A percentile compares a stretch with the other conserved stretches of the same genome.
phyloP scores from a whole-genome alignment of 2,113 vertebrate species.

The Menidia beryllina region DNA sequence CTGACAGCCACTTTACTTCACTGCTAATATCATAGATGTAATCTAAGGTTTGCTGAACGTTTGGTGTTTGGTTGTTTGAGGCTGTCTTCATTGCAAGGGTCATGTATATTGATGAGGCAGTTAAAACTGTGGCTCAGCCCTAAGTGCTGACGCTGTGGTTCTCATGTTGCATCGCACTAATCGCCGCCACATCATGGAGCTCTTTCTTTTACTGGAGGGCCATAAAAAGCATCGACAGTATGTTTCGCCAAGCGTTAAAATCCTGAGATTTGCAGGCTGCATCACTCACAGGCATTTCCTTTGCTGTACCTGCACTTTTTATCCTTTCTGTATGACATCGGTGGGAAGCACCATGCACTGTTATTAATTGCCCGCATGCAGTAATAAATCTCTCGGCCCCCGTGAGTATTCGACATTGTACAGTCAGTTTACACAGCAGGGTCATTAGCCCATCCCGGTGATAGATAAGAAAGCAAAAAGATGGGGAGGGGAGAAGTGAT shows the following conservation, averaged over 20 bases:
- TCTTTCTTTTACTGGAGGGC: conserved; percentile 21
- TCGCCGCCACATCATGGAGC: conserved; percentile 14
- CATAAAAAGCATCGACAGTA: conserved; percentile 40
- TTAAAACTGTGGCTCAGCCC: conserved; percentile 33
- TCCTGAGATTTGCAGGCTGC: conserved; percentile 61
- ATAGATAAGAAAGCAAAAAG: conserved; percentile 71
- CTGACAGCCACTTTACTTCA: not conserved
- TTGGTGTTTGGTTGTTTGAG: not conserved
- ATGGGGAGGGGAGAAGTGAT: conserved; percentile 37
- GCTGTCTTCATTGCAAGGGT: conserved; percentile 3
- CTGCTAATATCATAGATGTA: not conserved
- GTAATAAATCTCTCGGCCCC: conserved; percentile 78
- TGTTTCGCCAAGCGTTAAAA: conserved; percentile 44
- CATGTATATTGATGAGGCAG: conserved; percentile 17
- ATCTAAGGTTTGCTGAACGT: not conserved
- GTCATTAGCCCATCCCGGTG: conserved; percentile 68
- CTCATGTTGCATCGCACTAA: conserved; percentile 42
- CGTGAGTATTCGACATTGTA: conserved; percentile 69
- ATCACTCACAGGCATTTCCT: conserved; percentile 67
- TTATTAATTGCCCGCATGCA: conserved; percentile 79
- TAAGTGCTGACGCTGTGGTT: conserved; percentile 42
- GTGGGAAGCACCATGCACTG: conserved; percentile 60
- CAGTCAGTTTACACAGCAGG: conserved; percentile 73
- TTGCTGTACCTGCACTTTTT: conserved; percentile 80
- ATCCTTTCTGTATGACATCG: conserved; percentile 67